Evolutionary conservation across 2,113 vertebrate species (phyloP).

Genomic region (Elgaria multicarinata): DNA sequence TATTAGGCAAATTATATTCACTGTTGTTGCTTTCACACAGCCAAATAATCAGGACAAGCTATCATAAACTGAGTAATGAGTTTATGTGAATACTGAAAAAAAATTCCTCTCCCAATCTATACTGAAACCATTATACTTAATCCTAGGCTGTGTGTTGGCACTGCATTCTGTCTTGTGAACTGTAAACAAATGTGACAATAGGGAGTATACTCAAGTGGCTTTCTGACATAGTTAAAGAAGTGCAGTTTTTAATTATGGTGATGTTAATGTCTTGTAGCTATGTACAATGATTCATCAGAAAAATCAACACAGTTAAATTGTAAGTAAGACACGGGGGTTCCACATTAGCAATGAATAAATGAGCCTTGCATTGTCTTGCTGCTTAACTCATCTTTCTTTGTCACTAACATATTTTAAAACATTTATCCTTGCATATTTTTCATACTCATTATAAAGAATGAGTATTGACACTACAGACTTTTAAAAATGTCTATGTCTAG

Average conservation of each 20-base stretch:
- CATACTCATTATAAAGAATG: neutral
- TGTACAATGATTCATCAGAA: neutral
- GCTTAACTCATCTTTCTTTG: neutral
- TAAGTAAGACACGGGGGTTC: neutral
- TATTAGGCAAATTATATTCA: neutral
- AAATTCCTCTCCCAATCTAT: slow-evolving; percentile 24
- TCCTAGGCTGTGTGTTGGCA: neutral
- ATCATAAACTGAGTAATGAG: neutral
- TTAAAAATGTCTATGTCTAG: too few relatives aligned
- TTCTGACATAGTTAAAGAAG: slow-evolving; percentile 7
- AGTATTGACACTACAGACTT: neutral
- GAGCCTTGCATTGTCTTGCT: neutral
- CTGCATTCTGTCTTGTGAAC: slow-evolving; percentile 13
- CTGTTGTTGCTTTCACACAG: neutral
- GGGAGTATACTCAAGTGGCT: slow-evolving; percentile 39
- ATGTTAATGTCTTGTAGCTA: slow-evolving; percentile 15
- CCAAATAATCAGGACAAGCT: neutral
- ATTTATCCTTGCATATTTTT: neutral
- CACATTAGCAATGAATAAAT: neutral
- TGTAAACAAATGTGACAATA: slow-evolving; percentile 41
- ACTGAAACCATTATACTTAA: slow-evolving; percentile 28
- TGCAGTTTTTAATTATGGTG: neutral
- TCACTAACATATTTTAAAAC: neutral
- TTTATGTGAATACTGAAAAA: slow-evolving; percentile 48
- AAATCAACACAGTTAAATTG: slow-evolving; percentile 22